Evolutionary conservation across 2,888 invertebrate genomes (phyloP).

Genomic region (Eretmocerus hayati): DNA sequence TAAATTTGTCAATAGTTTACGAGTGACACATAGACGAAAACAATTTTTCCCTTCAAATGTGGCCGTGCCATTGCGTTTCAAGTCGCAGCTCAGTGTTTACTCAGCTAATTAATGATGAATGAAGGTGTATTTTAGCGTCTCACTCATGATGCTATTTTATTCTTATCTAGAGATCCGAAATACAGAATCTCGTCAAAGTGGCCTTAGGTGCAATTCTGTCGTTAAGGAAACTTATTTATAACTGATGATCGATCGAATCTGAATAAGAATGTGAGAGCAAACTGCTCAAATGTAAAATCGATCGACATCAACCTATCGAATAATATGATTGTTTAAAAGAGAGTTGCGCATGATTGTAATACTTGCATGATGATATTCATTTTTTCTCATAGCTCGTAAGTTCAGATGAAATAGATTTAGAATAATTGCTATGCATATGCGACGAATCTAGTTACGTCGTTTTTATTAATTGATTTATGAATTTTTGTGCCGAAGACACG

Average conservation of each 20-base stretch:
- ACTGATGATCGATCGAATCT: slow-evolving; percentile 2
- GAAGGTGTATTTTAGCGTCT: slow-evolving; percentile 2
- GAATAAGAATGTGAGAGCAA: background rate
- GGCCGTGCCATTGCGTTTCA: slow-evolving; percentile 24
- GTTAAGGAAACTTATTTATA: slow-evolving; percentile 10
- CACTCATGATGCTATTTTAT: slow-evolving; percentile 12
- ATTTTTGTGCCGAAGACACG: slow-evolving; percentile 39
- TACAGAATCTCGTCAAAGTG: slow-evolving; percentile 17
- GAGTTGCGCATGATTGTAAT: slow-evolving; percentile 17
- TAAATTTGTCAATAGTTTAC: too few relatives aligned
- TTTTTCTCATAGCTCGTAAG: slow-evolving; percentile 15
- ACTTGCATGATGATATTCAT: slow-evolving; percentile 18
- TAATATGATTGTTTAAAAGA: too few relatives aligned
- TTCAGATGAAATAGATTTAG: too few relatives aligned
- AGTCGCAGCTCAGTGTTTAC: slow-evolving; percentile 14
- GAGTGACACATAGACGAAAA: too few relatives aligned
- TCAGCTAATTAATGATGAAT: slow-evolving; percentile 4
- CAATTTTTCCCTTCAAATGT: slow-evolving; percentile 9
- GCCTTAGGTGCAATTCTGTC: slow-evolving; percentile 25
- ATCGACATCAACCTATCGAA: too few relatives aligned
- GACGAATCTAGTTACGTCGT: too few relatives aligned
- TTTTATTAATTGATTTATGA: slow-evolving; percentile 15
- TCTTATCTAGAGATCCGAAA: slow-evolving; percentile 12
- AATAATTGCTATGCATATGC: too few relatives aligned
- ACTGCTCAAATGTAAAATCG: too few relatives aligned